A percentile compares a stretch with the other conserved stretches of the same genome.
Evolutionary conservation across 2,113 vertebrate genomes (phyloP).

Genomic region (Pelecanoides urinatrix): DNA sequence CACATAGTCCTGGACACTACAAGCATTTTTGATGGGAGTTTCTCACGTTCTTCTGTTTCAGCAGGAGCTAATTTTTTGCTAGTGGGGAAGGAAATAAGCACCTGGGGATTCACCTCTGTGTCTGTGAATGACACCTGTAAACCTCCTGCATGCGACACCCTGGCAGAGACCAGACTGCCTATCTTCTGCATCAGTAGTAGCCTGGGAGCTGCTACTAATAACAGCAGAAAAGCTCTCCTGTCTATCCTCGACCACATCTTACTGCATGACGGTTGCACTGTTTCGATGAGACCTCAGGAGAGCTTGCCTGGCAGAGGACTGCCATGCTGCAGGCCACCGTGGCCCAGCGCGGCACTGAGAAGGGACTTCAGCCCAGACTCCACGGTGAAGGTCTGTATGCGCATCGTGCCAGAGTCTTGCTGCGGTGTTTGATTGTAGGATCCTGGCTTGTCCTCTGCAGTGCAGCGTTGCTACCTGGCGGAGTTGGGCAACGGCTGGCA

Average conservation of each 20-base stretch:
- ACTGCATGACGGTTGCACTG: not conserved
- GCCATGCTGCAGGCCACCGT: not conserved
- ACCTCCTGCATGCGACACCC: not conserved
- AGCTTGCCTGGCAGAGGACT: not conserved
- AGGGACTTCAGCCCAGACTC: not conserved
- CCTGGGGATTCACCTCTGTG: not conserved
- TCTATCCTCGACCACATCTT: not conserved
- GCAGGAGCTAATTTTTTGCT: not conserved
- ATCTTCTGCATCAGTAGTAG: not conserved
- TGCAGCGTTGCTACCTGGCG: not conserved
- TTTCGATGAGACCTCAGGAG: not conserved
- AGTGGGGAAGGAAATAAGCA: not conserved
- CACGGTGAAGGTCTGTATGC: not conserved
- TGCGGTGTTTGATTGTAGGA: not conserved
- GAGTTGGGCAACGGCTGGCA: conserved; percentile 46
- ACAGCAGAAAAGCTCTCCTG: not conserved
- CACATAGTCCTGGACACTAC: fast-evolving
- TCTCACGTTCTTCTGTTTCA: not conserved
- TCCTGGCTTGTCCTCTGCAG: not conserved
- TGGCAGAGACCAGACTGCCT: not conserved
- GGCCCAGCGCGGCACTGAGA: not conserved
- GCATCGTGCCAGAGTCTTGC: not conserved
- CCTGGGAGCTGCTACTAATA: not conserved
- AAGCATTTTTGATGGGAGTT: not conserved
- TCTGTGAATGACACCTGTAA: not conserved